Evolutionary conservation across 2,888 invertebrate genomes (phyloP), one percentile per base, ranked within the genome.

Genomic region (Lacanobia wlatinum): DNA sequence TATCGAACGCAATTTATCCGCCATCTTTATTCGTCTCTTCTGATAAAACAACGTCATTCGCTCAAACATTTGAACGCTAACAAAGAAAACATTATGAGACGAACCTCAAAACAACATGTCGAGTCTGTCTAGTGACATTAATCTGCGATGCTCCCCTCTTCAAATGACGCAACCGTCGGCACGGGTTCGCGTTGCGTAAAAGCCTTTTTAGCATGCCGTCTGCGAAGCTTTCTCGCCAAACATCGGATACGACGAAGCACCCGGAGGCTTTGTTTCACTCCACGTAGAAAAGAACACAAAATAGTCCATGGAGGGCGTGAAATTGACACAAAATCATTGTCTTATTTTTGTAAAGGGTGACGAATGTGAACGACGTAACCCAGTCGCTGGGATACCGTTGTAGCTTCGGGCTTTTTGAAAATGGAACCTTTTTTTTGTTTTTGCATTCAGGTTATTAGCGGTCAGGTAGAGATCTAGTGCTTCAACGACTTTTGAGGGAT

Each of bases 151-250:
- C 83, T 88, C 88, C 87, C 84, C 82, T 76, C 84, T 73, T 67
- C 79, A 56, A 70, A 69, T 93, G 92, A 93, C 83, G 94, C 91
- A 95, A 95, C 88, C 21, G 77, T 71, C 80, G 66, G 82, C 80
- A 81, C 85, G 82, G 88, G 88, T 84, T 87, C 84, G 85, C 78
- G 88, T 95, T 96, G 94, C 94, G 95, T 93, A 95, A 94, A 92
- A 88, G 88, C 84, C 92, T 92, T 92, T 93, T 95, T 95, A 94
- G 94, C 95, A 95, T 95, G 93, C 95, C 89, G 92, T 86, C 90
- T 89, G 90, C 90, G 84, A 87, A 94, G 95, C 95, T 95, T 95
- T 95, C 95, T 94, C 94, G 91, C 84, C 91, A 90, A 91, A 90
- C 90, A 89, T 87, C 89, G 85, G 84, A 88, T 90, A 90, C 89